Conservation (phyloP, 2,888 invertebrate genomes). For the Cremastobaeus sp. region DNA sequence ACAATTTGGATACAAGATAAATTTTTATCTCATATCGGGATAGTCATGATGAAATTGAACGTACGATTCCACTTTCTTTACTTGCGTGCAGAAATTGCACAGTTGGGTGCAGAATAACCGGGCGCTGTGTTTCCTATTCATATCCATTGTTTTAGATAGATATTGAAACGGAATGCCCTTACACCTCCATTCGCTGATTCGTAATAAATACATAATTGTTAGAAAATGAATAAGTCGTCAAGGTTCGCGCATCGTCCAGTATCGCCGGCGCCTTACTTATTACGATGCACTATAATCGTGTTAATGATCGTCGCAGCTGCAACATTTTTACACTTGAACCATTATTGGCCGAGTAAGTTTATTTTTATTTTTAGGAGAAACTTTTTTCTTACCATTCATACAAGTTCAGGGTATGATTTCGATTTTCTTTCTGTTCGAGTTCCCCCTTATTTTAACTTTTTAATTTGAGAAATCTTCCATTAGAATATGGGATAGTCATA, state of each 20-base stretch:
- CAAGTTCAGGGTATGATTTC: too few species aligned
- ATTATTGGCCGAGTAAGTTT: constrained; percentile 75
- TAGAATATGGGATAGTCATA: too few species aligned
- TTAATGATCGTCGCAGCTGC: constrained; percentile 73
- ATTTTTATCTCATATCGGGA: too few species aligned
- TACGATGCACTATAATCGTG: constrained; percentile 69
- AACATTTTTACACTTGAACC: constrained; percentile 74
- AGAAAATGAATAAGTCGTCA: constrained; percentile 67
- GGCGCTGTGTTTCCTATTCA: not conserved
- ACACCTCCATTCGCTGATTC: constrained; percentile 17
- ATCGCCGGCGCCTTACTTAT: constrained; percentile 65
- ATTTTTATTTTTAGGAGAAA: constrained; percentile 14
- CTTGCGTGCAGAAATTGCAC: constrained; percentile 11
- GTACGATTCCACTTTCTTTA: constrained; percentile 35
- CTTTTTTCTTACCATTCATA: too few species aligned
- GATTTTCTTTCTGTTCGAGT: too few species aligned
- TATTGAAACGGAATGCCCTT: constrained; percentile 65
- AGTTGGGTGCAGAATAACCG: not conserved
- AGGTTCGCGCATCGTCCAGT: constrained; percentile 57
- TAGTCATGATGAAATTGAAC: constrained; percentile 19
- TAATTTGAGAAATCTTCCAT: too few species aligned
- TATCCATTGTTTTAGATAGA: constrained; percentile 23
- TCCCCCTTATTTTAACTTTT: too few species aligned
- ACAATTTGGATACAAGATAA: too few species aligned
- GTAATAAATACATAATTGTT: constrained; percentile 63